These are phyloP conservation scores for Camponotus vicinus DNA, from an alignment of 1,140 invertebrate genomes.

Conservation along the genomic window DNA sequence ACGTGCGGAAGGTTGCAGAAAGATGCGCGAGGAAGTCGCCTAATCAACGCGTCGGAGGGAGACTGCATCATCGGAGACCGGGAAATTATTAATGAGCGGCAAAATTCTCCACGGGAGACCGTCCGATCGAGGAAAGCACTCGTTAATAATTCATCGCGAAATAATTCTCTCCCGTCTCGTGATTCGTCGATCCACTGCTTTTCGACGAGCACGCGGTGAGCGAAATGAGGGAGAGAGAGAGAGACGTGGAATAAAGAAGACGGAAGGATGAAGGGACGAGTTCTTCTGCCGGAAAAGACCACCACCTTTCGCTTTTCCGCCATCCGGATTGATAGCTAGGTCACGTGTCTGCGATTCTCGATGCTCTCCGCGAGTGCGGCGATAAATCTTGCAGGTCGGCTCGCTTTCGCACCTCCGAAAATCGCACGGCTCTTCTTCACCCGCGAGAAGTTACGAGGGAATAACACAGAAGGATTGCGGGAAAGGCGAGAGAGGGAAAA, in stretches of 20 bases:
- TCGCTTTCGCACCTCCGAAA: conserved; percentile 61
- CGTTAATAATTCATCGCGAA: conserved; percentile 64
- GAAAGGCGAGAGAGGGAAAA: too few relatives aligned
- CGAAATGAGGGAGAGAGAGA: conserved; percentile 24
- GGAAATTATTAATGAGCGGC: conserved; percentile 70
- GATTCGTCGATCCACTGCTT: conserved; percentile 10
- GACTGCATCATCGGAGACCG: conserved; percentile 57
- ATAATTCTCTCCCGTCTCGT: conserved; percentile 1
- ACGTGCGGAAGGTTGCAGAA: conserved; percentile 66
- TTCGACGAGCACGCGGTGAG: neutral
- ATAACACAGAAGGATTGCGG: neutral
- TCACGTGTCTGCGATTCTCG: conserved; percentile 69
- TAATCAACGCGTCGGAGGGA: conserved; percentile 34
- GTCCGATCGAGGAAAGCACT: neutral
- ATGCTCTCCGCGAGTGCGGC: conserved; percentile 50
- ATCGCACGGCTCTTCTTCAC: neutral
- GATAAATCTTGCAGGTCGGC: conserved; percentile 70
- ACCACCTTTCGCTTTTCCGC: conserved; percentile 8
- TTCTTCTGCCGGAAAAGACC: neutral
- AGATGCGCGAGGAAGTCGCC: conserved; percentile 23
- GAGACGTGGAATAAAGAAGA: neutral
- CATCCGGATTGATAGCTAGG: conserved; percentile 66
- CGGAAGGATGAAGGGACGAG: neutral
- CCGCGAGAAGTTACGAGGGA: conserved; percentile 12
- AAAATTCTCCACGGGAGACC: conserved; percentile 24